Evolutionary conservation across 1,140 invertebrate species (phyloP), one percentile per base, ranked within the genome.

Genomic region (Papilio polyxenes): DNA sequence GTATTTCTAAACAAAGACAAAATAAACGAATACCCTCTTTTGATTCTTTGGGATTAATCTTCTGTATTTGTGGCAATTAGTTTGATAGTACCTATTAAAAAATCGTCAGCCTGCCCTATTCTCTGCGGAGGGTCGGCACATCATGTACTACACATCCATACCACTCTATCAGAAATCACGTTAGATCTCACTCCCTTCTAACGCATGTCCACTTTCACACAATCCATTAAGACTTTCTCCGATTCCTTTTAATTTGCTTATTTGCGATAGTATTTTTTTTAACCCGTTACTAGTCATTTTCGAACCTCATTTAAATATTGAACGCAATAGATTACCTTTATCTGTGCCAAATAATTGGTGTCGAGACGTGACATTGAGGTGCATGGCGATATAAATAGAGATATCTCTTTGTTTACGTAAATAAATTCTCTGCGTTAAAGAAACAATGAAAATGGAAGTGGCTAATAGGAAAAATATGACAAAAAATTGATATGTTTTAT

Each of bases 321-420:
- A 40, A 72, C 31, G 53, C 20, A 78, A 44, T 59, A 44, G 53
- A 79, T 79, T 79, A 77, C 23, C 11, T 79, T 79, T 79, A 62
- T 79, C 53, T 44, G 77, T 79, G 77, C 77, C 77, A 79, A 79
- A 79, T 15, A 53, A 37, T 44, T 56, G 51, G 8, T 56, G 13
- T 9, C 56, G 40, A 59, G 37, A 62, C 77, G 37, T 79, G 56
- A 79, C 77, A 62, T 79, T 59, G 77, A 79, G 37, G 51, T 62
- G 77, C 56, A 62, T 59, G 23, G 9, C 11, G 49, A 20, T 53
- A 56, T 59, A 62, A 59, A 79, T 79, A 79, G 53, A 79, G 51
- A 37, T 44, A 79, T 79, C 53, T 62, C 77, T 59, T 79, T 62
- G 44, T 62, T 79, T 79, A 62, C 40, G n/a, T 20, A 15, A 79